These are phyloP conservation scores for Aporophyla lueneburgensis DNA, from an alignment of 2,888 invertebrate genomes.

Conservation along the genomic window DNA sequence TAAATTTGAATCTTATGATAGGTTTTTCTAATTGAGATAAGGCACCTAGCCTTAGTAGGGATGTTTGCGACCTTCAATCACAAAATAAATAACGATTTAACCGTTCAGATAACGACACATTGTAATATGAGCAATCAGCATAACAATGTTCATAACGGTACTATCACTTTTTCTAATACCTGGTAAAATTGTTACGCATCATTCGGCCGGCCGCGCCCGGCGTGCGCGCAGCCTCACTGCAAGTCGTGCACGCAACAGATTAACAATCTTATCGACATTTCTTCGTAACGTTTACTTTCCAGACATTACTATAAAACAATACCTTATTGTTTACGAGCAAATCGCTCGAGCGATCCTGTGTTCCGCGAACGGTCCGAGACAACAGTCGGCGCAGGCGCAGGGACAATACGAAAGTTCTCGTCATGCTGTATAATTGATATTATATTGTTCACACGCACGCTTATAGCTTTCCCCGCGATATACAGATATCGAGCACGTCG, in stretches of 20 bases:
- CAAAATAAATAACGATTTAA: conserved; percentile 33
- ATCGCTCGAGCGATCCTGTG: conserved; percentile 68
- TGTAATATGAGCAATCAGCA: conserved; percentile 33
- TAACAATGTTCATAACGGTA: conserved; percentile 58
- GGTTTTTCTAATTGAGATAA: conserved; percentile 20
- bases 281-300: conserved; percentile 78
- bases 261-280: conserved; percentile 80
- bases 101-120: conserved; percentile 37
- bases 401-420: conserved; percentile 71
- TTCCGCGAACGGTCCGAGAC: conserved; percentile 58
- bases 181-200: conserved; percentile 65
- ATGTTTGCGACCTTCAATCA: conserved; percentile 47
- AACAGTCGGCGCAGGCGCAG: conserved; percentile 46
- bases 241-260: conserved; percentile 74
- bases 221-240: conserved; percentile 57
- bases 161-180: conserved; percentile 60
- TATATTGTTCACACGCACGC: conserved; percentile 69
- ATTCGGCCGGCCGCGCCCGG: conserved; percentile 51
- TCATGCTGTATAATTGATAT: conserved; percentile 71
- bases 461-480: conserved; percentile 66
- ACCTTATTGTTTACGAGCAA: conserved; percentile 78
- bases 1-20: background rate
- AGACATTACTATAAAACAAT: conserved; percentile 77
- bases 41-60: background rate
- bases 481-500: conserved; percentile 62